phyloP scores from a whole-genome alignment of 2,797 vertebrate genomes.

The Argya squamiceps region DNA sequence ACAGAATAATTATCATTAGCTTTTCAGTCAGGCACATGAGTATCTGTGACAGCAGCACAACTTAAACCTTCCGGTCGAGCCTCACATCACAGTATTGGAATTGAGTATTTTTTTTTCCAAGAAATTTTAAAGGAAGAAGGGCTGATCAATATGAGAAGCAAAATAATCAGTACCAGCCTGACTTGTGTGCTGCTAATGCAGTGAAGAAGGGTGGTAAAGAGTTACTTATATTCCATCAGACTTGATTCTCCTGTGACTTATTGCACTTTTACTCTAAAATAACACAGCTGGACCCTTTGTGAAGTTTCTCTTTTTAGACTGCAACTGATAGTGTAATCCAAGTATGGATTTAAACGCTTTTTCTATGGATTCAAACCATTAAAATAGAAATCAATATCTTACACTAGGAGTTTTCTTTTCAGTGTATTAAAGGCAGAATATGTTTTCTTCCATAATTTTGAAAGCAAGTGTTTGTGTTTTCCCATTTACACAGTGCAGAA shows the following conservation, averaged over 20 bases:
- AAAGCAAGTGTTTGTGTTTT: not conserved
- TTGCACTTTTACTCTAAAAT: not conserved
- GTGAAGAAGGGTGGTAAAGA: not conserved
- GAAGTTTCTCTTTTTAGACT: not conserved
- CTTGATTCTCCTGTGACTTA: not conserved
- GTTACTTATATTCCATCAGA: not conserved
- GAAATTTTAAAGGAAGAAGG: not conserved
- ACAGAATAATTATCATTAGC: not conserved
- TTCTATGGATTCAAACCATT: not conserved
- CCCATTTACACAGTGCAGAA: not conserved
- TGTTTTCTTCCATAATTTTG: not conserved
- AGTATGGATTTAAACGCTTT: not conserved
- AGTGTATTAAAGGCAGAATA: not conserved
- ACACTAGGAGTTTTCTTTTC: not conserved
- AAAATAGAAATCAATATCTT: not conserved
- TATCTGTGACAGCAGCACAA: not conserved
- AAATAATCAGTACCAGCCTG: not conserved
- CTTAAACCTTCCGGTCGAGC: not conserved
- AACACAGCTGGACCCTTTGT: slow-evolving; percentile 11
- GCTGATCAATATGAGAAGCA: not conserved
- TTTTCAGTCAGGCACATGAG: not conserved
- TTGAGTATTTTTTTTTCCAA: not conserved
- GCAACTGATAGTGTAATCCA: not conserved
- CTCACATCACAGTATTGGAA: not conserved
- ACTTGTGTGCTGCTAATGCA: not conserved